Percentiles rank a stretch among this genome's conserved stretches.
Conservation (phyloP, 1,140 invertebrate genomes). For the Sinella curviseta region DNA sequence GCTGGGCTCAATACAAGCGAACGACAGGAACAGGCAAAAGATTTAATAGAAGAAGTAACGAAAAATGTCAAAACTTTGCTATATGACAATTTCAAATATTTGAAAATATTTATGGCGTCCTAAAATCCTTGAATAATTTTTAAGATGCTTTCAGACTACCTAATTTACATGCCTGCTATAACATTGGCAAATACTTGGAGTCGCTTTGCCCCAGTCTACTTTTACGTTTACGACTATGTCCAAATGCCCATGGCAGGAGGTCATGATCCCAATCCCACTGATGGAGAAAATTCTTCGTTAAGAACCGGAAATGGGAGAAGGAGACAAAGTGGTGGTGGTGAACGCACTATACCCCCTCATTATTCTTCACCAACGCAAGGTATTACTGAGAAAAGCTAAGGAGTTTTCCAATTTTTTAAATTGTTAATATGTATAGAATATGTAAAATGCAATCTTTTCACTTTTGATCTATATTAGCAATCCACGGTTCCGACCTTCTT, state of each 20-base stretch:
- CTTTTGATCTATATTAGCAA: slow-evolving; percentile 27
- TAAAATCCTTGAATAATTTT: slow-evolving; percentile 4
- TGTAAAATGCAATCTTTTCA: neutral
- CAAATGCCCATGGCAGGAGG: neutral
- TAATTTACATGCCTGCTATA: slow-evolving; percentile 41
- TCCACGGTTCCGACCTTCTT: slow-evolving; percentile 37
- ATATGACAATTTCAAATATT: neutral
- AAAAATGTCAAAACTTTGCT: neutral
- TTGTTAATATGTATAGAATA: no score
- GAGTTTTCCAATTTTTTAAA: neutral
- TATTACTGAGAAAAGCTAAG: no score
- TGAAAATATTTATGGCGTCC: no score
- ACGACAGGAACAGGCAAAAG: slow-evolving; percentile 39
- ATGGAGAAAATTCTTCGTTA: no score
- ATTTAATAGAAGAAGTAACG: slow-evolving; percentile 38
- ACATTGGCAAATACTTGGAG: slow-evolving; percentile 39
- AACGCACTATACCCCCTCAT: no score
- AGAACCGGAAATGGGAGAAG: neutral
- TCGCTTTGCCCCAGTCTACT: slow-evolving; percentile 42
- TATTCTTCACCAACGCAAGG: neutral
- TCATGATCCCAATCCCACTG: neutral
- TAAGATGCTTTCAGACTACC: slow-evolving; percentile 40
- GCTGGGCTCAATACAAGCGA: slow-evolving; percentile 38
- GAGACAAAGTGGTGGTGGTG: neutral
- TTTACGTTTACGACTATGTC: slow-evolving; percentile 46